phyloP scores from a whole-genome alignment of 2,888 invertebrate species.

The Stenoptilia bipunctidactyla region DNA sequence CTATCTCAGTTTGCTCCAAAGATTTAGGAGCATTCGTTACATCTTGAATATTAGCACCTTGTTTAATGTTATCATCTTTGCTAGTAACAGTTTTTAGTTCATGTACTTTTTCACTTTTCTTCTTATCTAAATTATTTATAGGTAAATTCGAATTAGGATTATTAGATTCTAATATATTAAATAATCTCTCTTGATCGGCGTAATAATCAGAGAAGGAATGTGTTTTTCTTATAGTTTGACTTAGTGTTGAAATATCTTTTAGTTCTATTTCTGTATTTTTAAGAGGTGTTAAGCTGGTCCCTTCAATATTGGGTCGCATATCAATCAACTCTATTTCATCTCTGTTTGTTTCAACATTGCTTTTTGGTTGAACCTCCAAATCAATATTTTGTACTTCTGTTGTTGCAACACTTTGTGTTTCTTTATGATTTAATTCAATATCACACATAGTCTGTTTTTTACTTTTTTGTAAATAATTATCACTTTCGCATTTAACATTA shows the following conservation, averaged over 20 bases:
- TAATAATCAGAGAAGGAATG: slow-evolving; percentile 28
- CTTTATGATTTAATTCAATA: no score
- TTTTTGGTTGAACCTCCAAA: not conserved
- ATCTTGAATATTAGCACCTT: slow-evolving; percentile 2
- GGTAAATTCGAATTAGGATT: slow-evolving; percentile 3
- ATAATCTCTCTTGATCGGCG: slow-evolving; percentile 28
- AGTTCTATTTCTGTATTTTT: slow-evolving; percentile 15
- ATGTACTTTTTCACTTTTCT: no score
- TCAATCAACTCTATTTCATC: slow-evolving; percentile 5
- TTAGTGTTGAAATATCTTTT: slow-evolving; percentile 3
- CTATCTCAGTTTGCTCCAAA: no score
- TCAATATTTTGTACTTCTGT: not conserved
- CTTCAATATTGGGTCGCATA: not conserved
- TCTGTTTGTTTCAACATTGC: not conserved
- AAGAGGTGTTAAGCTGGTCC: not conserved
- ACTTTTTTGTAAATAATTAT: no score
- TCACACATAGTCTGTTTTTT: no score
- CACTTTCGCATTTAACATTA: no score
- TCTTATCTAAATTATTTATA: no score
- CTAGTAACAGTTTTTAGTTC: no score
- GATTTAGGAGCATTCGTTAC: not conserved
- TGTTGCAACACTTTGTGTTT: not conserved
- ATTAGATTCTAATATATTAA: slow-evolving; percentile 24
- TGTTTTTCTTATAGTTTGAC: slow-evolving; percentile 4
- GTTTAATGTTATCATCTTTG: not conserved